phyloP scores from a whole-genome alignment of 2,113 vertebrate genomes.

The Hippoglossus stenolepis region DNA sequence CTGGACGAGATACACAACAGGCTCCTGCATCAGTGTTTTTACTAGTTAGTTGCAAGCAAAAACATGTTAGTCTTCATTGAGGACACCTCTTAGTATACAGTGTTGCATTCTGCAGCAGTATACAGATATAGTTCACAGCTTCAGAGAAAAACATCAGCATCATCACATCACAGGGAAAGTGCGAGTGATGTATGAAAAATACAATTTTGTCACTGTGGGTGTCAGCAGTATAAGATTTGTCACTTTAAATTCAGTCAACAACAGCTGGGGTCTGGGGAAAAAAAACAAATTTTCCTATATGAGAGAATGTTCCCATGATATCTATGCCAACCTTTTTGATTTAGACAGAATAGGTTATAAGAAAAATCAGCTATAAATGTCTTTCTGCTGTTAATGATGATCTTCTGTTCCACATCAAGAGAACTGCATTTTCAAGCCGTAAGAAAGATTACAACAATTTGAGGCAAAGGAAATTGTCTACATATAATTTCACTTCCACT shows the following conservation, averaged over 20 bases:
- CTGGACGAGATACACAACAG: not conserved
- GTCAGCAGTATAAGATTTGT: not conserved
- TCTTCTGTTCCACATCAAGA: not conserved
- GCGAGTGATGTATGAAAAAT: not conserved
- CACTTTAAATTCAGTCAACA: not conserved
- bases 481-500: not conserved
- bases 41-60: not conserved
- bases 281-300: not conserved
- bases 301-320: not conserved
- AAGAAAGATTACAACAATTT: not conserved
- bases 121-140: not conserved
- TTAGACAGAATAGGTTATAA: not conserved
- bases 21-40: not conserved
- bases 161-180: not conserved
- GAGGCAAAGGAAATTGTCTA: not conserved
- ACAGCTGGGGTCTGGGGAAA: no score
- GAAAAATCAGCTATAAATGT: not conserved
- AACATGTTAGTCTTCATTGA: not conserved
- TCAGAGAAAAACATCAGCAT: not conserved
- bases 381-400: not conserved
- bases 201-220: not conserved
- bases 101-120: not conserved
- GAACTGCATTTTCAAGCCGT: not conserved
- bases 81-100: not conserved
- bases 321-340: not conserved